phyloP scores from a whole-genome alignment of 2,888 invertebrate species.

The Eupithecia centaureata region DNA sequence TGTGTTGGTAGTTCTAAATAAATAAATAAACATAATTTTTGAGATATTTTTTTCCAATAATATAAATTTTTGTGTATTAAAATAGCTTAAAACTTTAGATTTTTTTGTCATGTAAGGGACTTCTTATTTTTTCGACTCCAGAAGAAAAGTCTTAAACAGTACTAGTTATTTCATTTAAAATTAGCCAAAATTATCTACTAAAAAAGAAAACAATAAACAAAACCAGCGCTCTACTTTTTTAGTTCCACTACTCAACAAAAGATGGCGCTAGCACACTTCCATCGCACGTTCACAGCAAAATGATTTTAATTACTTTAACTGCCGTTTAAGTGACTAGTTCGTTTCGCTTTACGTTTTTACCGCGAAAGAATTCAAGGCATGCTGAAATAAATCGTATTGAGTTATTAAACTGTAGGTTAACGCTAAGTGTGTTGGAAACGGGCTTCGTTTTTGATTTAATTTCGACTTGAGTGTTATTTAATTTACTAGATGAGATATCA shows the following conservation, averaged over 20 bases:
- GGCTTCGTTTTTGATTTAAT: background rate
- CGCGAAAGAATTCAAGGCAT: constrained; percentile 38
- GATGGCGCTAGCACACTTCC: constrained; percentile 61
- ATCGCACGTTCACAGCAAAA: constrained; percentile 41
- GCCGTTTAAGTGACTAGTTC: constrained; percentile 49
- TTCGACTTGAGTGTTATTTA: background rate
- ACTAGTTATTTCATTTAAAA: too few species aligned
- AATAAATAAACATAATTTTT: too few species aligned
- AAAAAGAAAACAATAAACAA: background rate
- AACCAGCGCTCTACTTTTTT: background rate
- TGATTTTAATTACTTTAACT: constrained; percentile 64
- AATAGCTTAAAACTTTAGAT: too few species aligned
- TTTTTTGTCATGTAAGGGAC: too few species aligned
- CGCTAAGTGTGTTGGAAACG: background rate
- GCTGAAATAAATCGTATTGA: constrained; percentile 46
- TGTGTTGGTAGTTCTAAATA: too few species aligned
- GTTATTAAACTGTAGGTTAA: constrained; percentile 44
- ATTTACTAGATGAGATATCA: background rate
- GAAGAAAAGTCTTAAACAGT: too few species aligned
- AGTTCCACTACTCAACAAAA: constrained; percentile 63
- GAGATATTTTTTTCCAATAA: too few species aligned
- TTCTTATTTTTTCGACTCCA: too few species aligned
- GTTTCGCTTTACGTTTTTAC: constrained; percentile 38
- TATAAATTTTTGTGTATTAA: too few species aligned
- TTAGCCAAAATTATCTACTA: too few species aligned